Conservation (phyloP, 2,797 vertebrate species). For the Clamator glandarius region DNA sequence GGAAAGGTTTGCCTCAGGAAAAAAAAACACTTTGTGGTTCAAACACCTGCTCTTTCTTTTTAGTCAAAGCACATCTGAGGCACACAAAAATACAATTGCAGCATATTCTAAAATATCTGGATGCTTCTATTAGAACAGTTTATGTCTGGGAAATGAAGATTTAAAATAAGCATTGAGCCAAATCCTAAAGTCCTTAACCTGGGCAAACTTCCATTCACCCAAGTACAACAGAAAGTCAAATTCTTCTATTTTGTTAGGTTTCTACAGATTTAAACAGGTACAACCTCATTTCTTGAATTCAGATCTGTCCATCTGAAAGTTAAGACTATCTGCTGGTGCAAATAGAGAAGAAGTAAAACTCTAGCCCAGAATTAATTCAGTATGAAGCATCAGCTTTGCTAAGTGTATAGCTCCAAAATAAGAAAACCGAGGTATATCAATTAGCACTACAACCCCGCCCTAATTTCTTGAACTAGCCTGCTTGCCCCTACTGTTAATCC, state of each 20-base stretch:
- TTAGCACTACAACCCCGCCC: neutral
- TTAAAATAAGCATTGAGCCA: slow-evolving; percentile 55
- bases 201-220: slow-evolving; percentile 47
- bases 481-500: neutral
- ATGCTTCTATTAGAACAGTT: slow-evolving; percentile 42
- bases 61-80: neutral
- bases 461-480: neutral
- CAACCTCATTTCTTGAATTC: slow-evolving; percentile 12
- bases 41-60: slow-evolving; percentile 26
- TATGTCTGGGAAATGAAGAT: slow-evolving; percentile 42
- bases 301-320: neutral
- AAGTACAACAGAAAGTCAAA: slow-evolving; percentile 32
- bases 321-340: neutral
- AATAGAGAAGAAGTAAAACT: neutral
- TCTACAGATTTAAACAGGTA: neutral
- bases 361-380: neutral
- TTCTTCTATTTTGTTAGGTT: slow-evolving; percentile 29
- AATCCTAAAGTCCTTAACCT: slow-evolving; percentile 46
- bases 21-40: neutral
- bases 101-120: slow-evolving; percentile 54
- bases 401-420: neutral
- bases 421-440: neutral
- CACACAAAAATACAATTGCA: slow-evolving; percentile 21
- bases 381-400: neutral
- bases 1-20: neutral